Evolutionary conservation across 2,888 invertebrate genomes (phyloP).

Genomic region (Stenodera caucasica): DNA sequence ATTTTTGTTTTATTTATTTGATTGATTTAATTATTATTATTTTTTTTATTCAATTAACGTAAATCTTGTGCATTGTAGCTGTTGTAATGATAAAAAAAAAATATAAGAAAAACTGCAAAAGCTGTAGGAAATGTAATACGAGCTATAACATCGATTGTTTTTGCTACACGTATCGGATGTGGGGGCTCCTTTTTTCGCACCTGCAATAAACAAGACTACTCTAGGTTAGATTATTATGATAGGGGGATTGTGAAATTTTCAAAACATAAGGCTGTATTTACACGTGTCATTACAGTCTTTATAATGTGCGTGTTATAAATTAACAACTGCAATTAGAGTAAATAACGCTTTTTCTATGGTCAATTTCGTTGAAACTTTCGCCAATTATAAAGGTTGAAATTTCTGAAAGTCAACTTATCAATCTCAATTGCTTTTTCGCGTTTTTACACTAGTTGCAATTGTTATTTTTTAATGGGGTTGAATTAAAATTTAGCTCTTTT

Average conservation of each 20-base stretch:
- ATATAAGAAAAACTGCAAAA: conserved; percentile 90
- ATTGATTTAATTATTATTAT: not conserved
- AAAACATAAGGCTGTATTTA: no score
- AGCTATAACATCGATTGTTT: conserved; percentile 93
- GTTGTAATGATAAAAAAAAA: conserved; percentile 94
- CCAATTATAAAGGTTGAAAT: no score
- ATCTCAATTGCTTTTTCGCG: no score
- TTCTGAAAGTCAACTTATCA: no score
- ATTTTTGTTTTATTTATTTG: not conserved
- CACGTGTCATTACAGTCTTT: no score
- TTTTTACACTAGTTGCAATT: no score
- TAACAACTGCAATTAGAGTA: no score
- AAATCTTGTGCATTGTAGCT: conserved; percentile 62
- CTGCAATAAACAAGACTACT: conserved; percentile 79
- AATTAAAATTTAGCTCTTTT: not conserved
- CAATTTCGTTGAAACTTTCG: no score
- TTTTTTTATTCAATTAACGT: not conserved
- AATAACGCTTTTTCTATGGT: no score
- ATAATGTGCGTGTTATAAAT: no score
- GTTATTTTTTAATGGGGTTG: not conserved
- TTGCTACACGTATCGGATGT: conserved; percentile 90
- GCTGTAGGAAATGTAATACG: conserved; percentile 92
- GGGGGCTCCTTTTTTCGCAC: conserved; percentile 90
- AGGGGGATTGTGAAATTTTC: conserved; percentile 24
- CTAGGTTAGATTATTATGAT: conserved; percentile 47